Evolutionary conservation across 2,113 vertebrate species (phyloP).

Genomic region (Urocolius indicus): DNA sequence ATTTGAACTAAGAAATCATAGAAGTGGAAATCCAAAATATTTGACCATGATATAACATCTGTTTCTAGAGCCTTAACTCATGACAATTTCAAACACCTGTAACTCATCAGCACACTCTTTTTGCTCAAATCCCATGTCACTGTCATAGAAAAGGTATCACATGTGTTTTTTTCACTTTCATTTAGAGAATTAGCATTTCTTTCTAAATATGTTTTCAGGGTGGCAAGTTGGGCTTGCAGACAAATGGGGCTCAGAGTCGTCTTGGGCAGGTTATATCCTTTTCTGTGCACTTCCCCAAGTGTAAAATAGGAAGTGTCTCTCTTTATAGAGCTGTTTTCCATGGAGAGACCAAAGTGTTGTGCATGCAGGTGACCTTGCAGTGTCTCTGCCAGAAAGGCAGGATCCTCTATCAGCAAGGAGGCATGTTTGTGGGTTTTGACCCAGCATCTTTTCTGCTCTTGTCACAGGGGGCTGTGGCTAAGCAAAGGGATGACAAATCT

Average conservation of each 20-base stretch:
- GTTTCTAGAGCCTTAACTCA: neutral
- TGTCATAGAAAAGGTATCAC: neutral
- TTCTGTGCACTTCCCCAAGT: accelerated
- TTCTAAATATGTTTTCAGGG: accelerated
- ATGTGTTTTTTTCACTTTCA: accelerated
- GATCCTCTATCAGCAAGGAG: neutral
- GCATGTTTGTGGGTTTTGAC: accelerated
- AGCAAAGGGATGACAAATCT: neutral
- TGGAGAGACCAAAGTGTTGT: accelerated
- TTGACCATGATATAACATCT: neutral
- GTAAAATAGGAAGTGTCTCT: accelerated
- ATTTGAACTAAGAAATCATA: neutral
- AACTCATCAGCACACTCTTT: accelerated
- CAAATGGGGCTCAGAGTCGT: accelerated
- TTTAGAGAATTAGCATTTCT: accelerated
- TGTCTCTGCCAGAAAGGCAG: neutral
- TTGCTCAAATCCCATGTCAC: accelerated
- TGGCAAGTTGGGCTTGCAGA: neutral
- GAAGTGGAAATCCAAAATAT: neutral
- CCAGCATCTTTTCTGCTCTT: neutral
- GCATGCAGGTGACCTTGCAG: accelerated
- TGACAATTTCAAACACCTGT: neutral
- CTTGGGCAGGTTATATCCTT: accelerated
- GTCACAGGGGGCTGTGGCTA: accelerated
- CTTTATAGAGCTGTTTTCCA: accelerated